Evolutionary conservation across 1,140 invertebrate species (phyloP).

Genomic region (Drosophila albomicans): DNA sequence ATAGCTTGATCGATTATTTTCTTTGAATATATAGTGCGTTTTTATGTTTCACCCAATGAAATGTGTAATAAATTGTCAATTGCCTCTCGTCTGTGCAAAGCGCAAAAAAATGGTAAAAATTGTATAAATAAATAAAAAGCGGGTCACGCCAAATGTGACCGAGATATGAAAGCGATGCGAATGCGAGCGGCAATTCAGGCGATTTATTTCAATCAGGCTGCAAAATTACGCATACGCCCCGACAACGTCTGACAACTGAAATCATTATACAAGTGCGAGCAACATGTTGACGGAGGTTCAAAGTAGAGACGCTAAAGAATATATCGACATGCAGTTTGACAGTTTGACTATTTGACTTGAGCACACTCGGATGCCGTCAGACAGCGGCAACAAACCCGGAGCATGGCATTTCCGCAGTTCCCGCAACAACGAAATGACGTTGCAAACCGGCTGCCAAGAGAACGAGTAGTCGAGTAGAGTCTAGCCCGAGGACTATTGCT

Average conservation of each 20-base stretch:
- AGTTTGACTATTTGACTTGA: conserved; percentile 82
- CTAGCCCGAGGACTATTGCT: neutral
- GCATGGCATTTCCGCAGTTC: conserved; percentile 34
- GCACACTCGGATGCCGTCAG: conserved; percentile 59
- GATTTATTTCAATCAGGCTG: conserved; percentile 69
- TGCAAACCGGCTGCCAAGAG: conserved; percentile 37
- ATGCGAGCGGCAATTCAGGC: conserved; percentile 12
- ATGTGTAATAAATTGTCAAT: conserved; percentile 54
- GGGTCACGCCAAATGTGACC: conserved; percentile 58
- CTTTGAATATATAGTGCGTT: neutral
- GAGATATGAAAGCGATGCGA: neutral
- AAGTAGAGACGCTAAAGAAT: conserved; percentile 68
- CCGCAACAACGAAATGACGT: conserved; percentile 40
- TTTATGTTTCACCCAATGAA: conserved; percentile 4
- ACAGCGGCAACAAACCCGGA: conserved; percentile 21
- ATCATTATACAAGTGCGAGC: conserved; percentile 61
- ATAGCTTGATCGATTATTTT: conserved; percentile 6
- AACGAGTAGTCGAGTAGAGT: conserved; percentile 5
- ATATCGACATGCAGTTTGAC: conserved; percentile 72
- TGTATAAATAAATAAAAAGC: conserved; percentile 71
- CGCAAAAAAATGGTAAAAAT: conserved; percentile 44
- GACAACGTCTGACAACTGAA: conserved; percentile 65
- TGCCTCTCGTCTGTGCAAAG: conserved; percentile 42
- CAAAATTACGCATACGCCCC: conserved; percentile 68
- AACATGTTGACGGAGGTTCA: conserved; percentile 30